Base-by-base conservation (phyloP, 2,888 invertebrate genomes). In the Melikaiella ostensackeni region DNA sequence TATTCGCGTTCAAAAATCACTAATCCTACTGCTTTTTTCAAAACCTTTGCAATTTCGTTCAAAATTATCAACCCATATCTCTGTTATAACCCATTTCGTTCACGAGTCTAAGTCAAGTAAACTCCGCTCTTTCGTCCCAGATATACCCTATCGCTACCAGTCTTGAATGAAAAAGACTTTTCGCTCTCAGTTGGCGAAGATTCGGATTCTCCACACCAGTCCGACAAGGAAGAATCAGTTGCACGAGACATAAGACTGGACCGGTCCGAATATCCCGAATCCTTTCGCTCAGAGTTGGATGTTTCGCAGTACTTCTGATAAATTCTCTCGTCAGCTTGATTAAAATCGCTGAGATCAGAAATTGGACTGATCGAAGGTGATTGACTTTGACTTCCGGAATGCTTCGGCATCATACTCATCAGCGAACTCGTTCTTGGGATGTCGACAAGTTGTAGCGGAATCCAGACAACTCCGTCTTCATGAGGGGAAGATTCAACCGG, bases 241-340 rank as follows among this genome's bases (percentile, higher is more conserved):
- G 19, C 30, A 4, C 16, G 16, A 9, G 79, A 57, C 9, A 13
- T 24, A 13, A 24, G 66, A 9, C 75, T 77, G 3, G 86, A 86
- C 50, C 75, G 81, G 35, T 87, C 88, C 0, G 87, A 88, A 46
- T 86, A 88, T 0, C 88, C 88, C 0, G 88, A 88, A 61, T 88
- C 87, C 19, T 35, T 35, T 1, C 13, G 55, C n/a, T 33, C 62
- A 3, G 13, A 57, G 57, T 24, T 0, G 2, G 13, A 24, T 21
- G 3, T 57, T 13, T 57, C 57, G 24, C 24, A 57, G 24, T 21
- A 57, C 13, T 57, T 57, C 13, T 57, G 57, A 24, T 24, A 57
- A 21, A 24, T 62, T 5, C 33, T 59, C 21, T 66, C 79, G 13
- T 57, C 13, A 57, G 24, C 57, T 24, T 57, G 24, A 57, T n/a